Percentiles rank a stretch among this genome's conserved stretches.
Conservation (phyloP, 1,140 invertebrate genomes). For the Sycophila sp. region DNA sequence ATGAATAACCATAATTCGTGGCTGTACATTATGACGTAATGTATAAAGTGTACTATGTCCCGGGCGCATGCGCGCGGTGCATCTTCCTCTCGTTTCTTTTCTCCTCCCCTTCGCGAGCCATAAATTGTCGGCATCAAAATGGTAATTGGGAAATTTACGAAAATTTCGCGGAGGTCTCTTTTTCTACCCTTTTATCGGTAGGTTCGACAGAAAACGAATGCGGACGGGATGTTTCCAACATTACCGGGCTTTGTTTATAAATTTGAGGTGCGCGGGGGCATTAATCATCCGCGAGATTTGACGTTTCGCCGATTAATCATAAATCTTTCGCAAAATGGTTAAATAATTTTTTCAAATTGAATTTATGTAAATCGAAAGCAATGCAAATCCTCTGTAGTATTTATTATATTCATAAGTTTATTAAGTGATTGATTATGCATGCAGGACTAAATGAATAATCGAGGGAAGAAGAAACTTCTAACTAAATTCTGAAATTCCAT, state of each 20-base stretch:
- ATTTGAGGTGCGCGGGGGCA: too few relatives aligned
- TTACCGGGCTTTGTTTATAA: too few relatives aligned
- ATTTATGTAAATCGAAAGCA: constrained; percentile 5
- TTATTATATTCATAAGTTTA: constrained; percentile 27
- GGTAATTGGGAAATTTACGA: neutral
- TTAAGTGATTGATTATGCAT: constrained; percentile 13
- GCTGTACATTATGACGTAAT: constrained; percentile 5
- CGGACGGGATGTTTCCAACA: too few relatives aligned
- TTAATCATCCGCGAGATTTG: too few relatives aligned
- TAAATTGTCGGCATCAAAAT: constrained; percentile 7
- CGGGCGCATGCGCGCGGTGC: too few relatives aligned
- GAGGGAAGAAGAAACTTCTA: neutral
- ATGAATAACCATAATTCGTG: constrained; percentile 27
- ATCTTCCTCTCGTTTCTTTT: neutral
- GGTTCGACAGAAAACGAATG: too few relatives aligned
- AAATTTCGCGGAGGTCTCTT: too few relatives aligned
- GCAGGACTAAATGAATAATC: neutral
- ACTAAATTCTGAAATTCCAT: neutral
- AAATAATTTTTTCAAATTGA: neutral
- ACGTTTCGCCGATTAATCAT: neutral
- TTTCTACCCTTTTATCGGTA: too few relatives aligned
- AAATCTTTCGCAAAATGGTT: too few relatives aligned
- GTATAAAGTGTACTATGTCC: neutral
- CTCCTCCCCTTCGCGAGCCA: neutral
- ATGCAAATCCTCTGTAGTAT: neutral